Conservation (phyloP, 2,888 invertebrate species). For the Oscheius myriophilus region DNA sequence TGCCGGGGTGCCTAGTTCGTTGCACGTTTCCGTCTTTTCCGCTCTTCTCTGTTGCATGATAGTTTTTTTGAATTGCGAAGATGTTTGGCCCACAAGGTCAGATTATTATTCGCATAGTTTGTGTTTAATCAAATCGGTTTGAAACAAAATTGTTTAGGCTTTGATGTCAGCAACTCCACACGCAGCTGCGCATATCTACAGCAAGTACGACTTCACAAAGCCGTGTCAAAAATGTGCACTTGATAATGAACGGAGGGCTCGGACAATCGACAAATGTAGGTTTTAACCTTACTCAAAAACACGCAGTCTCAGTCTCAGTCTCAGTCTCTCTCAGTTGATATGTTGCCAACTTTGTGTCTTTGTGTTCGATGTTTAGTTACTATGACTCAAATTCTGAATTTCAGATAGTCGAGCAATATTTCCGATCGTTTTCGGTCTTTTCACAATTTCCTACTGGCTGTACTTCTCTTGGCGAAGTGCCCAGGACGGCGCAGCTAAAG, state of each 20-base stretch:
- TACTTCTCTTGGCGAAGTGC: conserved; percentile 51
- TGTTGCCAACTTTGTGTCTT: too few relatives aligned
- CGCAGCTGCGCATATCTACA: conserved; percentile 55
- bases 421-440: conserved; percentile 61
- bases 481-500: neutral
- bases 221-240: conserved; percentile 62
- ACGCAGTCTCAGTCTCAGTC: neutral
- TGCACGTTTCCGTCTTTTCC: neutral
- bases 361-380: too few relatives aligned
- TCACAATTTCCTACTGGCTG: conserved; percentile 64
- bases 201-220: conserved; percentile 59
- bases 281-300: neutral
- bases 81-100: conserved; percentile 3
- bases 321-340: too few relatives aligned
- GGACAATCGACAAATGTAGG: conserved; percentile 63
- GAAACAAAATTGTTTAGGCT: conserved; percentile 45
- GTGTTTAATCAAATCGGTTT: neutral
- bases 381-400: too few relatives aligned
- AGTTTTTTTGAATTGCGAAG: conserved; percentile 10
- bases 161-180: conserved; percentile 60
- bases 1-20: too few relatives aligned
- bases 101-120: conserved; percentile 18
- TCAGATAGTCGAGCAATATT: conserved; percentile 66
- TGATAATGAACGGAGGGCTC: conserved; percentile 59
- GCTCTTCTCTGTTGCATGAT: neutral